Conservation (phyloP, 2,888 invertebrate species). For the Clitarchus hookeri region DNA sequence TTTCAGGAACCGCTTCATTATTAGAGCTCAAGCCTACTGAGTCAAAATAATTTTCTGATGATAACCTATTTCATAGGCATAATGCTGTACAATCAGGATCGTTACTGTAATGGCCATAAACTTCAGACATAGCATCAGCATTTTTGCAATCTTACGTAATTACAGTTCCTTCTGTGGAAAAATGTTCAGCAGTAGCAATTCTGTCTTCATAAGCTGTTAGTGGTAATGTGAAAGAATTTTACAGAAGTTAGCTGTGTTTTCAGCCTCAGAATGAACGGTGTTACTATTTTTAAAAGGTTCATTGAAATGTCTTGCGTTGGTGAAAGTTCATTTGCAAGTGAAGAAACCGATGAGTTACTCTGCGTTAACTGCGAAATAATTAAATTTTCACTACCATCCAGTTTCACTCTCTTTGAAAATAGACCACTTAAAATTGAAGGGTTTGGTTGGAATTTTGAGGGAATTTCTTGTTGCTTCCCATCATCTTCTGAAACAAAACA, state of each 20-base stretch:
- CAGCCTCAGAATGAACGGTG: not conserved
- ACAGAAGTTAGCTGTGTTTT: not conserved
- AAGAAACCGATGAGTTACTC: not conserved
- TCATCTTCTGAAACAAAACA: constrained; percentile 1
- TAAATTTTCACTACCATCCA: too few relatives aligned
- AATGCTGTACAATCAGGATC: too few relatives aligned
- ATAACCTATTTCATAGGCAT: too few relatives aligned
- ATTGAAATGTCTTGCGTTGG: not conserved
- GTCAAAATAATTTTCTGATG: too few relatives aligned
- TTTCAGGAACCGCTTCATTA: too few relatives aligned
- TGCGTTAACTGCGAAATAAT: too few relatives aligned
- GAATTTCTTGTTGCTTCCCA: not conserved
- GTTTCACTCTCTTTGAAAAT: not conserved
- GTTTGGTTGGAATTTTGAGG: not conserved
- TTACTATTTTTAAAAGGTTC: not conserved
- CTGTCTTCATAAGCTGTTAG: not conserved
- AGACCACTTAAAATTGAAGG: not conserved
- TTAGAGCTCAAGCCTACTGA: too few relatives aligned
- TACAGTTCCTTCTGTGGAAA: not conserved
- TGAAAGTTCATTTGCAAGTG: not conserved
- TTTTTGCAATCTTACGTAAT: not conserved
- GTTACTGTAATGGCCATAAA: too few relatives aligned
- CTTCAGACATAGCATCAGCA: not conserved
- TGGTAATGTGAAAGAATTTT: not conserved
- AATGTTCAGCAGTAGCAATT: not conserved